A percentile compares a stretch with the other conserved stretches of the same genome.
phyloP scores from a whole-genome alignment of 2,113 vertebrate species.

The Tylochromis polylepis region DNA sequence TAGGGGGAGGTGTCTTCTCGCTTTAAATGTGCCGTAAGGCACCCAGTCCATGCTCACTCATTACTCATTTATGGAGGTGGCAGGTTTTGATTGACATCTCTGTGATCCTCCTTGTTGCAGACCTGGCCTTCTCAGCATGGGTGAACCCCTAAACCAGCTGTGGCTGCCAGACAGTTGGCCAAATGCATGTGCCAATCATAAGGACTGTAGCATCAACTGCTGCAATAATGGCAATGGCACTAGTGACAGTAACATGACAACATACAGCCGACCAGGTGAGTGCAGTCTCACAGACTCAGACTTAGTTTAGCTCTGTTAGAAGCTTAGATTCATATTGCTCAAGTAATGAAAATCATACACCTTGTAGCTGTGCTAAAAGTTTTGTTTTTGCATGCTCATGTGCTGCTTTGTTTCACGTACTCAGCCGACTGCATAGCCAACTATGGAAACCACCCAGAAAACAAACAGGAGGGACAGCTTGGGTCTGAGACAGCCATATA shows the following conservation, averaged over 20 bases:
- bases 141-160: slow-evolving; percentile 83
- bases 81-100: slow-evolving; percentile 46
- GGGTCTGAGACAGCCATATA: slow-evolving; percentile 88
- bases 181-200: slow-evolving; percentile 88
- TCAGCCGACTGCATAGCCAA: slow-evolving; percentile 96
- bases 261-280: slow-evolving; percentile 93
- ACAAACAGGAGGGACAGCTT: slow-evolving; percentile 87
- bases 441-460: slow-evolving; percentile 93
- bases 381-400: background rate
- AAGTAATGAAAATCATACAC: background rate
- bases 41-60: background rate
- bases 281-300: background rate
- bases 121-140: slow-evolving; percentile 88
- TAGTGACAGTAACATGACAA: slow-evolving; percentile 91
- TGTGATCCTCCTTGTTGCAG: slow-evolving; percentile 65
- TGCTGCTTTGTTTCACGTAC: slow-evolving; percentile 10
- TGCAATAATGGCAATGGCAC: slow-evolving; percentile 88
- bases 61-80: background rate
- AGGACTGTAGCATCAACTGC: slow-evolving; percentile 92
- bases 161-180: slow-evolving; percentile 95
- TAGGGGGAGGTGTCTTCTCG: slow-evolving; percentile 55
- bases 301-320: background rate
- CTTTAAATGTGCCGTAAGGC: background rate
- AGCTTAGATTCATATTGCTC: background rate
- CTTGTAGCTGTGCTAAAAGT: background rate